Evolutionary conservation across 2,888 invertebrate species (phyloP), one percentile per base, ranked within the genome.

Genomic region (Tortrix viridana): DNA sequence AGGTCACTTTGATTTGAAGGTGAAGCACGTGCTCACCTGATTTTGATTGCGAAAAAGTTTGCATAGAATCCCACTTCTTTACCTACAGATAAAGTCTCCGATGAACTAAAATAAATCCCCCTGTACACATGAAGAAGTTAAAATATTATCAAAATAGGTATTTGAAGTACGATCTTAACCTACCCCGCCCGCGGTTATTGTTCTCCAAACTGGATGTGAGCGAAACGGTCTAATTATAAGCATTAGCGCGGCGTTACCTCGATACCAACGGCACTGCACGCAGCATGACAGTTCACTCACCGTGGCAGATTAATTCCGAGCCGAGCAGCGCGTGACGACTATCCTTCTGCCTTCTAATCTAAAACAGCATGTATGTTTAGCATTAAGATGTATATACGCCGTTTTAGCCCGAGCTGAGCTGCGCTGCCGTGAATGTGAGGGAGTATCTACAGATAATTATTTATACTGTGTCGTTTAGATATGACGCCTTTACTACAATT

Each of bases 201-300:
- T 56, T 46, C 49, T 23, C 50, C 46, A 62, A 62, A 46, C 38
- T 32, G 46, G 62, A 56, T 19, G 46, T 54, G 50, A 57, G 50
- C 50, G 32, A 52, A 56, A 43, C 49, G 37, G 43, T 61, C 55
- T 61, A 60, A 64, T 60, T 65, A 54, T 65, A 55, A 59, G 9
- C 59, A 44, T 60, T 65, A 65, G 59, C 60, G 55, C 53, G 32
- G 49, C 49, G 44, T 49, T 43, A 49, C 60, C 53, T 48, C 43
- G 47, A 47, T 32, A 54, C 41, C 32, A 5, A 16, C n/a, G 2
- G 26, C 23, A 38, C 52, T 65, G 41, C 49, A 23, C 44, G 53
- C 59, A 50, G 69, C 76, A 80, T 75, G 75, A 73, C 78, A 79
- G 78, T 79, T 81, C 78, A 80, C 73, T 77, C 75, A 79, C 78